Evolutionary conservation across 2,888 invertebrate genomes (phyloP).

Genomic region (Chaetogeoica ovagalla): DNA sequence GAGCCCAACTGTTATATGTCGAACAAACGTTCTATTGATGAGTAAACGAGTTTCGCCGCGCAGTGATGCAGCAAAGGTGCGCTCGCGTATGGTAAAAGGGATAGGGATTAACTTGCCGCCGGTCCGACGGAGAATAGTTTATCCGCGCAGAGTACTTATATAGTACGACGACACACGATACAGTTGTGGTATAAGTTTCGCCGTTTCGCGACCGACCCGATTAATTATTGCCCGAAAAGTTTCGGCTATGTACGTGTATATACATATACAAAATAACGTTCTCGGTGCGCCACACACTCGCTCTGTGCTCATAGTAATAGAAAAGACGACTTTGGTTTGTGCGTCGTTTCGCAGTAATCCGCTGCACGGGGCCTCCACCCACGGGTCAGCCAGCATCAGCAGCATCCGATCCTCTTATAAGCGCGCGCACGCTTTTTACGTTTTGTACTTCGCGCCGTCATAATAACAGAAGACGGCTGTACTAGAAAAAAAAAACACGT

Average conservation of each 20-base stretch:
- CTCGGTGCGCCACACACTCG: too few species aligned
- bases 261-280: slow-evolving; percentile 1
- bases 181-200: slow-evolving; percentile 27
- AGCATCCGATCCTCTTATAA: slow-evolving; percentile 18
- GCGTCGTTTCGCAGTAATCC: slow-evolving; percentile 19
- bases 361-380: slow-evolving; percentile 3
- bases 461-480: too few species aligned
- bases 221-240: slow-evolving; percentile 48
- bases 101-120: slow-evolving; percentile 4
- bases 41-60: slow-evolving; percentile 1
- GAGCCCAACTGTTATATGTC: slow-evolving; percentile 29
- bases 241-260: slow-evolving; percentile 9
- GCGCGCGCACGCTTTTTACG: not conserved
- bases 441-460: too few species aligned
- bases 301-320: too few species aligned
- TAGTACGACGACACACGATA: not conserved
- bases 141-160: not conserved
- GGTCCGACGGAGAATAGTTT: slow-evolving; percentile 22
- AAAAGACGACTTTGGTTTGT: too few species aligned
- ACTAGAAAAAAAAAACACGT: too few species aligned
- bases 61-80: too few species aligned
- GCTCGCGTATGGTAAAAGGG: not conserved
- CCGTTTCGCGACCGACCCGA: slow-evolving; percentile 35
- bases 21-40: slow-evolving; percentile 38
- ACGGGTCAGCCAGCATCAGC: slow-evolving; percentile 44